phyloP scores from a whole-genome alignment of 2,888 invertebrate genomes.

The Dryobotodes eremita region DNA sequence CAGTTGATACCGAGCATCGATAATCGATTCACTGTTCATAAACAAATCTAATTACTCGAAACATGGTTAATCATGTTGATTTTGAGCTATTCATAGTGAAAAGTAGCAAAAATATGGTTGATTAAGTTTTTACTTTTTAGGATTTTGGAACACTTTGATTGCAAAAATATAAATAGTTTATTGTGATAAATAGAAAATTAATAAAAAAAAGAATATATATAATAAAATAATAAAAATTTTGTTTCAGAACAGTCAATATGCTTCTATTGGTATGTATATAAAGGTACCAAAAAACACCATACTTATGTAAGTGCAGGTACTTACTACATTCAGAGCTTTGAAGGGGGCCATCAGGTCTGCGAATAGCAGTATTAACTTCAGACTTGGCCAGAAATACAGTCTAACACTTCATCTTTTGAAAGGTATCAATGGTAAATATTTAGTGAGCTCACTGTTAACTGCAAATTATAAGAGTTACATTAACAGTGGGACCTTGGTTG shows the following conservation, averaged over 20 bases:
- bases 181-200: not conserved
- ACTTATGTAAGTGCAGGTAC: not conserved
- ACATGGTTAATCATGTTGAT: slow-evolving; percentile 14
- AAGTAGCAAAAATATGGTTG: not conserved
- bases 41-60: slow-evolving; percentile 41
- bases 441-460: not conserved
- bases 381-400: not conserved
- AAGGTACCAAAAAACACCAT: not conserved
- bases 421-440: not conserved
- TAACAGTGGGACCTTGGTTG: not conserved
- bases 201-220: not conserved
- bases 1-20: slow-evolving; percentile 16
- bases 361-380: not conserved
- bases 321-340: not conserved
- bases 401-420: not conserved
- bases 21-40: slow-evolving; percentile 21
- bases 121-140: not conserved
- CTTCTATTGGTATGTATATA: not conserved
- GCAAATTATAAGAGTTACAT: not conserved
- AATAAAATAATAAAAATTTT: too few relatives aligned
- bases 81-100: not conserved
- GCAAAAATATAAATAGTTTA: not conserved
- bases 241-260: not conserved
- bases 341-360: not conserved
- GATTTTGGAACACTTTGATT: not conserved